Evolutionary conservation across 2,888 invertebrate genomes (phyloP), one percentile per base, ranked within the genome.

Genomic region (Drosophila prolongata): DNA sequence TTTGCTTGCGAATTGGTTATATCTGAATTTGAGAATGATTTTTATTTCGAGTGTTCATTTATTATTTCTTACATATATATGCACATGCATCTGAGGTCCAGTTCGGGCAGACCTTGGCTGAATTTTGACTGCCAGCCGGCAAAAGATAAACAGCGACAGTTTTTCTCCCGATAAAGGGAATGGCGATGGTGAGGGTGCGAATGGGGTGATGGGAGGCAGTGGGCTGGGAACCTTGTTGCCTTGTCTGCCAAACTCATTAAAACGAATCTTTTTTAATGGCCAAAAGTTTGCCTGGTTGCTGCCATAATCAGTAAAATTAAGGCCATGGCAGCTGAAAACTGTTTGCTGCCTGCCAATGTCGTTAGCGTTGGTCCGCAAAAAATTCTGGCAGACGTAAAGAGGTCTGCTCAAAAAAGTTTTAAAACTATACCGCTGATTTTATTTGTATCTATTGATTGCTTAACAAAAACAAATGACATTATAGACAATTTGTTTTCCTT

Each of bases 211-310:
- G 19, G 53, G 47, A 14, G 14, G 35, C 5, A 19, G 27, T 46
- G 46, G 43, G 50, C 19, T 34, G 24, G 30, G 54, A 8, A 60
- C 68, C 69, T 78, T 84, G 87, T 55, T 61, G 59, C 50, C 80
- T 71, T 69, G 77, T 68, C 84, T 85, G 82, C 83, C 87, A 83
- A 83, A 87, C 83, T 83, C 83, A 83, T 83, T 83, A 83, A 83
- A 83, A 83, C 80, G 88, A 87, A 87, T 83, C 88, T 88, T 87
- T 74, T 83, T 83, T 83, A 83, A 83, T 83, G 83, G 88, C 83
- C 83, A 84, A 83, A 83, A 83, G 80, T 88, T 83, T 83, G 86
- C 60, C 58, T 56, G 65, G 65, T 71, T 64, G 66, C 74, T 79
- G 83, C 76, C 86, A 83, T 83, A 83, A 83, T 83, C 83, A 83